Conservation (phyloP, 2,888 invertebrate species). For the Lasioglossum oenotherae region DNA sequence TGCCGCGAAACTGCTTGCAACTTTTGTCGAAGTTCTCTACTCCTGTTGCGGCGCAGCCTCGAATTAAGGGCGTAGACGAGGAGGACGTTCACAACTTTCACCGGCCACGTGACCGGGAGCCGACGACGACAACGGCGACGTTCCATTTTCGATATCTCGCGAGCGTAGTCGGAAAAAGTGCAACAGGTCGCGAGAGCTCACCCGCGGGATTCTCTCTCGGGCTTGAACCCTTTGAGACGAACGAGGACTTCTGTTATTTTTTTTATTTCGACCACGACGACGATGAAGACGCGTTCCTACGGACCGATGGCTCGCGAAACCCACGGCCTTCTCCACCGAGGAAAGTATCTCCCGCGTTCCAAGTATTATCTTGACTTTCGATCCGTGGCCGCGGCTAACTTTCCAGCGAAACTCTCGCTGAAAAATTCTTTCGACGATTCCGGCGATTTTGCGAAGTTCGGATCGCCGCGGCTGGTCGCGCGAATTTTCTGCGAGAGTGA, state of each 20-base stretch:
- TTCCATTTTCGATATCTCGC: conserved; percentile 31
- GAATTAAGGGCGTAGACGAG: conserved; percentile 68
- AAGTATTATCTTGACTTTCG: conserved; percentile 45
- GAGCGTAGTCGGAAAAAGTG: conserved; percentile 40
- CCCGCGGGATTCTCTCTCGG: neutral
- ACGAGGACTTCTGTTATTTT: neutral
- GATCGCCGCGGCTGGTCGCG: neutral
- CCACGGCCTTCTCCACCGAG: neutral
- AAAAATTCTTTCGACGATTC: neutral
- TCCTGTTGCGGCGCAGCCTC: conserved; percentile 30
- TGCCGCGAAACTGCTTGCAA: conserved; percentile 63
- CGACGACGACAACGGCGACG: conserved; percentile 9
- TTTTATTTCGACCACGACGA: neutral
- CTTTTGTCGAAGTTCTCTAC: conserved; percentile 57
- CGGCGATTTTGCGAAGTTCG: neutral
- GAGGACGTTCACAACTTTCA: conserved; percentile 65
- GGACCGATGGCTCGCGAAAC: neutral
- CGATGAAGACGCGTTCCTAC: neutral
- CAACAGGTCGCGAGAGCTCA: conserved; percentile 32
- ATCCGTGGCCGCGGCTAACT: conserved; percentile 33
- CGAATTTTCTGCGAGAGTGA: neutral
- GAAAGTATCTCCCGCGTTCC: conserved; percentile 18
- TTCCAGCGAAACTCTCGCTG: conserved; percentile 21
- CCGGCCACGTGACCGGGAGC: conserved; percentile 39
- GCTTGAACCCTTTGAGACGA: neutral